These are phyloP conservation scores for Euproctis similis DNA, from an alignment of 2,888 invertebrate species.

Conservation along the genomic window DNA sequence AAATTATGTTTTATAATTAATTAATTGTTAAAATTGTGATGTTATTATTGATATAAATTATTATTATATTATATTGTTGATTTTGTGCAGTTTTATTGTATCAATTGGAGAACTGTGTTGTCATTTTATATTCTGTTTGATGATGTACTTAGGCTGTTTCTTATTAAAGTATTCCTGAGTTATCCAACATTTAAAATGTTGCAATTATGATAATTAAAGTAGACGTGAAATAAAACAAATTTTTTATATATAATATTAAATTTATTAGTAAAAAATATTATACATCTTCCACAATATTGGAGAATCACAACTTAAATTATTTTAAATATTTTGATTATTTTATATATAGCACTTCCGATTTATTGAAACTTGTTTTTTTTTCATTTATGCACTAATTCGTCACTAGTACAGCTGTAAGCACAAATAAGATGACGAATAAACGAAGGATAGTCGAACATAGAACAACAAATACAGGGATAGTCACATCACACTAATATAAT, in stretches of 20 bases:
- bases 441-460: no score
- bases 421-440: no score
- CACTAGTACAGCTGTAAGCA: conserved; percentile 57
- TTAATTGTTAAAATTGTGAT: conserved; percentile 21
- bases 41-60: conserved; percentile 25
- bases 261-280: conserved; percentile 77
- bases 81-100: neutral
- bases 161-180: no score
- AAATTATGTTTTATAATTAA: neutral
- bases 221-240: conserved; percentile 41
- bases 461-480: no score
- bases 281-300: conserved; percentile 76
- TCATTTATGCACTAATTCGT: conserved; percentile 56
- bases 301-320: conserved; percentile 74
- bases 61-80: conserved; percentile 10
- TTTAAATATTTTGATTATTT: conserved; percentile 61
- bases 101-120: no score
- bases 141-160: no score
- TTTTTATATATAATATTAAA: conserved; percentile 67
- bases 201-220: no score
- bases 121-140: no score
- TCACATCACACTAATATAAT: no score
- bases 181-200: no score
- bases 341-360: conserved; percentile 72
- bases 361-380: conserved; percentile 56